A percentile compares a stretch with the other conserved stretches of the same genome.
phyloP scores from a whole-genome alignment of 2,888 invertebrate species.

The Drosophila crucigera region DNA sequence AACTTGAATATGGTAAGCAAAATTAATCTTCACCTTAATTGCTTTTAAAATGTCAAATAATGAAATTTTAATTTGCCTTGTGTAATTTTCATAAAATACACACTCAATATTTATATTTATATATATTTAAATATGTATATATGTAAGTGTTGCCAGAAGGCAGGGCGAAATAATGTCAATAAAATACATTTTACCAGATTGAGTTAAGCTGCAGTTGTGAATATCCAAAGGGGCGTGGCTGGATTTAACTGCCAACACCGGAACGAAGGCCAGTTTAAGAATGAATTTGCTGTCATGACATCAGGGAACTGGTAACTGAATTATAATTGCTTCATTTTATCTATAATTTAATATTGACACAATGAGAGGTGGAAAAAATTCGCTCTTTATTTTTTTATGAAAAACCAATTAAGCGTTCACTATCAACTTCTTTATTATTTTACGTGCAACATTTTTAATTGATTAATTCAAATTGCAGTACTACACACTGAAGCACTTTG shows the following conservation, averaged over 20 bases:
- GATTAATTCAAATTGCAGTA: slow-evolving; percentile 68
- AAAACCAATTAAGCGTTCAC: slow-evolving; percentile 60
- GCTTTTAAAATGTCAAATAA: slow-evolving; percentile 54
- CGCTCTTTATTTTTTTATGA: slow-evolving; percentile 33
- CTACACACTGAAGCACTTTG: slow-evolving; percentile 4
- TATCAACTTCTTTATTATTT: slow-evolving; percentile 13
- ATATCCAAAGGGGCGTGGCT: slow-evolving; percentile 7
- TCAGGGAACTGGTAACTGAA: slow-evolving; percentile 16
- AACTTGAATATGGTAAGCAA: too few relatives aligned
- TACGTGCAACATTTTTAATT: slow-evolving; percentile 40
- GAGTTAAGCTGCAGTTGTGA: slow-evolving; percentile 16
- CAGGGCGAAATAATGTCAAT: slow-evolving; percentile 39
- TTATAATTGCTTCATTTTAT: slow-evolving; percentile 29
- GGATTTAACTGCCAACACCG: background rate
- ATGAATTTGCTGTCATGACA: slow-evolving; percentile 14
- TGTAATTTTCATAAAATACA: slow-evolving; percentile 31
- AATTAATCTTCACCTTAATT: slow-evolving; percentile 27
- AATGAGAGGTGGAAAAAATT: slow-evolving; percentile 7
- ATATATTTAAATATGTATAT: background rate
- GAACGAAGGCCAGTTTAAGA: slow-evolving; percentile 13
- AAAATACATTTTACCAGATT: slow-evolving; percentile 52
- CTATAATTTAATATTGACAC: slow-evolving; percentile 52
- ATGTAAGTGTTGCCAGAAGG: background rate
- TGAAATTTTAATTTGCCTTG: slow-evolving; percentile 52
- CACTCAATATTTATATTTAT: background rate